Evolutionary conservation across 2,888 invertebrate genomes (phyloP).

Genomic region (Lumbricus terrestris): DNA sequence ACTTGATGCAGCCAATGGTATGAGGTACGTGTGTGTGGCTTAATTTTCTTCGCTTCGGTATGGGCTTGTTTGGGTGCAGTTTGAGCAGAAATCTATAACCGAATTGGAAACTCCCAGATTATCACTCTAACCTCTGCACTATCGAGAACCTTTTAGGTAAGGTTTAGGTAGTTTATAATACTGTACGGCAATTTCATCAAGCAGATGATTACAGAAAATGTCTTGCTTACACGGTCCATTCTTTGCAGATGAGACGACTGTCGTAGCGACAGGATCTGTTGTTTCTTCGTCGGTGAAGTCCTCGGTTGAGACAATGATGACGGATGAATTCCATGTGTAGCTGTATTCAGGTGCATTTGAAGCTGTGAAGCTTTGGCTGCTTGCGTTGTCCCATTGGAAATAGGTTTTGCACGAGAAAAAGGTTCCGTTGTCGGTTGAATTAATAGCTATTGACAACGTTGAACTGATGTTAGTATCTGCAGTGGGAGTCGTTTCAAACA

Average conservation of each 20-base stretch:
- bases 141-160: too few species aligned
- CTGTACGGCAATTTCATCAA: not conserved
- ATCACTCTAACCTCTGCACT: too few species aligned
- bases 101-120: too few species aligned
- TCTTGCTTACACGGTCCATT: not conserved
- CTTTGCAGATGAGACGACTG: not conserved
- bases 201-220: not conserved
- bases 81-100: too few species aligned
- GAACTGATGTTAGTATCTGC: not conserved
- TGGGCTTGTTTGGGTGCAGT: too few species aligned
- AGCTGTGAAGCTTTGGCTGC: not conserved
- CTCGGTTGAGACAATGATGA: not conserved
- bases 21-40: too few species aligned
- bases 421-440: not conserved
- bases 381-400: not conserved
- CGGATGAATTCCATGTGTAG: conserved; percentile 3
- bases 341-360: not conserved
- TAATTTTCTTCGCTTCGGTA: too few species aligned
- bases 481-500: not conserved
- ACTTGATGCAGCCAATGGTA: too few species aligned
- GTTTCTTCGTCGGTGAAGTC: not conserved
- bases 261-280: not conserved
- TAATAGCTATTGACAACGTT: not conserved
- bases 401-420: not conserved
- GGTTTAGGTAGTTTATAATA: not conserved